Base-by-base conservation (phyloP, 2,888 invertebrate genomes). In the Poecilobothrus nobilitatus region DNA sequence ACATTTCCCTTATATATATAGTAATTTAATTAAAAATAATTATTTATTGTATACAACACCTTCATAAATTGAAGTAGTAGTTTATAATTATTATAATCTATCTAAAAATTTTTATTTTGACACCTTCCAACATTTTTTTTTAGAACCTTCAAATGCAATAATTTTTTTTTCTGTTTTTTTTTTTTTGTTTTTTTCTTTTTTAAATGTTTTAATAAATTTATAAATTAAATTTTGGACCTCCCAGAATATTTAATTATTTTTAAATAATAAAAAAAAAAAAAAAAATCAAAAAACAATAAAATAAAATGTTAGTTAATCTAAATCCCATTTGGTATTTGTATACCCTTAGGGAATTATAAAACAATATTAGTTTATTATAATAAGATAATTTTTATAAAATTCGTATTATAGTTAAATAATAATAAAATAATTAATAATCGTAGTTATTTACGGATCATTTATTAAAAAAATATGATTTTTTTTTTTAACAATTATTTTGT, bases 11-110 rank as follows among this genome's bases (percentile, higher is more conserved):
- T 53, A 53, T 53, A 53, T 2, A 18, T 1, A 27, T 27, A 12
- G 15, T 53, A 53, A 53, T 53, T 53, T 53, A 53, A 53, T 53
- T 53, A 41, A 53, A 53, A 18, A 53, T 53, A 53, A 53, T 53
- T 53, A 53, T 53, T 53, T 53, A 18, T 12, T 53, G 18, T 53
- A 53, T 53, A 41, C 41, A 41, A 41, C 41, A 41, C 41, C 15
- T 41, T 12, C 41, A 41, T 53, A 18, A 12, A 41, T 5, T 41
- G 1, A 9, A 41, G 41, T 41, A 41, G 15, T 12, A 41, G 27
- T 27, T 27, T 27, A 41, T 41, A 41, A 41, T 12, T n/a, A n/a
- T n/a, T n/a, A n/a, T n/a, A n/a, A n/a, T n/a, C n/a, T n/a, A n/a
- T n/a, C n/a, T n/a, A n/a, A n/a, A n/a, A n/a, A n/a, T 41, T 41